Evolutionary conservation across 2,888 invertebrate species (phyloP), one percentile per base, ranked within the genome.

Genomic region (Pristionchus japonicus): DNA sequence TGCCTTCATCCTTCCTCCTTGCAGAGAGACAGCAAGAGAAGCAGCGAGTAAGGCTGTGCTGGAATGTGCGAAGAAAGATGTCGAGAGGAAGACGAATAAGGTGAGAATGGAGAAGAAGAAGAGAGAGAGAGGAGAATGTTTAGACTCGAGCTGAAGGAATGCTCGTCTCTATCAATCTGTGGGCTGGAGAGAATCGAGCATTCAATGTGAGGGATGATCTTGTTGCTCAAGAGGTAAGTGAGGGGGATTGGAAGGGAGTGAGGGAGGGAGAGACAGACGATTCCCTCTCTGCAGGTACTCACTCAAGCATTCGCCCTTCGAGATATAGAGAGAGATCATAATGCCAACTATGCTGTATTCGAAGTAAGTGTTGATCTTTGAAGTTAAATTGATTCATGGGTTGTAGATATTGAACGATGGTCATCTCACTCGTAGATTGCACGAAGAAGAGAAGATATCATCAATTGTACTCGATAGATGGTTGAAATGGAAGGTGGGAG

Each of bases 201-300:
- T 94, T 94, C 91, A 94, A 94, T 89, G 92, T 92, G 3, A 91
- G 93, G 88, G 90, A 91, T n/a, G 90, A 90, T 13, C 88, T 91
- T 80, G 92, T 90, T 0, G 91, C 92, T 20, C 91, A 91, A 57
- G 91, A 92, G 86, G 91, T 91, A 3, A 47, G 47, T 34, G 9
- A 80, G 47, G 9, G n/a, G 23, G 20, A 82, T 9, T 82, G 57
- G 17, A 84, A 27, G n/a, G 20, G 20, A n/a, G 17, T 43, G 17
- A 43, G 17, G 40, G 27, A n/a, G n/a, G n/a, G n/a, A n/a, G n/a
- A n/a, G n/a, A n/a, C n/a, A n/a, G n/a, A n/a, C n/a, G n/a, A n/a
- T n/a, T n/a, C n/a, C n/a, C n/a, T n/a, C 49, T 74, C 13, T 20
- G 34, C 13, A 87, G 87, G 87, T 77, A 15, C 87, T 87, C 15